Evolutionary conservation across 2,888 invertebrate genomes (phyloP).

Genomic region (Cacoxenus indagator): DNA sequence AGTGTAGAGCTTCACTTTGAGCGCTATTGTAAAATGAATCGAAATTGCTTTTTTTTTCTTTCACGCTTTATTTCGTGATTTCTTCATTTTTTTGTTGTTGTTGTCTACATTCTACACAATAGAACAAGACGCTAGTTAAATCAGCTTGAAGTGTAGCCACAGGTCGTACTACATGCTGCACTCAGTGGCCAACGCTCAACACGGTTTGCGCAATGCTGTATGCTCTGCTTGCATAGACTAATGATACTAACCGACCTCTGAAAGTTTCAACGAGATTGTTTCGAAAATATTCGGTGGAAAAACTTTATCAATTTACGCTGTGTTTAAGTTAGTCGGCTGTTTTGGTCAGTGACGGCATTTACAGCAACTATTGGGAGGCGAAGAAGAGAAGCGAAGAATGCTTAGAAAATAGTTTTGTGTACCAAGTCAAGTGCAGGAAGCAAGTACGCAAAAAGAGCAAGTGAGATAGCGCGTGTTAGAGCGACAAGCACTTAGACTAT

Average conservation of each 20-base stretch:
- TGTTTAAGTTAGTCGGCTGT: neutral
- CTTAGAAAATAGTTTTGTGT: constrained; percentile 37
- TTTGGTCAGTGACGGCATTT: neutral
- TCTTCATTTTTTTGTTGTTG: too few species aligned
- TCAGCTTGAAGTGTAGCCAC: too few species aligned
- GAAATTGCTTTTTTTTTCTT: too few species aligned
- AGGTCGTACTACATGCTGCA: too few species aligned
- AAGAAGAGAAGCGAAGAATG: neutral
- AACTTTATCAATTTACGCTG: constrained; percentile 16
- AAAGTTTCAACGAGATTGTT: constrained; percentile 7
- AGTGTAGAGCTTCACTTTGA: too few species aligned
- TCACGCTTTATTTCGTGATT: too few species aligned
- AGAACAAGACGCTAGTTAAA: too few species aligned
- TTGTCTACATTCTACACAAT: too few species aligned
- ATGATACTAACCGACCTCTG: constrained; percentile 12
- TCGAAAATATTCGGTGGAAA: constrained; percentile 8
- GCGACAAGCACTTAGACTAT: too few species aligned
- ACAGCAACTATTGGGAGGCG: neutral
- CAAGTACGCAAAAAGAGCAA: constrained; percentile 27
- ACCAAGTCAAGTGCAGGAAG: constrained; percentile 52
- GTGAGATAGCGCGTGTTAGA: neutral
- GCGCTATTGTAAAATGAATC: too few species aligned
- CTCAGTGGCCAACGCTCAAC: neutral
- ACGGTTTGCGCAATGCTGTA: neutral
- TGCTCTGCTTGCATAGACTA: neutral